These are phyloP conservation scores for Drosophila equinoxialis DNA, from an alignment of 1,140 invertebrate genomes.

Conservation along the genomic window DNA sequence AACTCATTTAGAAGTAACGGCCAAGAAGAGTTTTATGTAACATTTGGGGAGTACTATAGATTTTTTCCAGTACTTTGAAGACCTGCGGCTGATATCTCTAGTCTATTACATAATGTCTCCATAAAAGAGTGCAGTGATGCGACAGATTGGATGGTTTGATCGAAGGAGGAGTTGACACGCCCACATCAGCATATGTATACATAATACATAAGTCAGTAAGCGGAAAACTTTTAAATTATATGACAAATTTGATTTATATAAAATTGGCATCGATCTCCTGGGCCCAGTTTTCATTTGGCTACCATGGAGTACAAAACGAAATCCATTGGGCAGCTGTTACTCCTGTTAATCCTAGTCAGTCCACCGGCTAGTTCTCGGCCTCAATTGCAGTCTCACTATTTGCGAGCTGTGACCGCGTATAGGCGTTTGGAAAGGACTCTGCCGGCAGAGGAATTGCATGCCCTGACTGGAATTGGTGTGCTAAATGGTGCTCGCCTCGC, in stretches of 20 bases:
- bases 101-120: conserved; percentile 30
- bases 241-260: conserved; percentile 40
- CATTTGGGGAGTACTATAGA: no score
- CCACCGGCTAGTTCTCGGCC: conserved; percentile 16
- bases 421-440: conserved; percentile 57
- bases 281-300: conserved; percentile 41
- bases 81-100: not conserved
- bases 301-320: conserved; percentile 10
- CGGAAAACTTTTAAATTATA: conserved; percentile 41
- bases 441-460: conserved; percentile 57
- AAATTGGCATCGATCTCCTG: conserved; percentile 31
- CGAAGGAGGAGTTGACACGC: conserved; percentile 27
- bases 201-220: conserved; percentile 26
- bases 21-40: no score
- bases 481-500: conserved; percentile 69
- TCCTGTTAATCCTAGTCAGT: conserved; percentile 17
- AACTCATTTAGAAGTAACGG: no score
- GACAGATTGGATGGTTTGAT: conserved; percentile 1
- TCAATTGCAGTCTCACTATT: conserved; percentile 63
- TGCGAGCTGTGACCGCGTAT: conserved; percentile 63
- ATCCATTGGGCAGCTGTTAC: conserved; percentile 27
- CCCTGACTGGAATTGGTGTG: conserved; percentile 62
- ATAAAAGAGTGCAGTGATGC: conserved; percentile 34
- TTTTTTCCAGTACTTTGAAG: no score
- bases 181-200: conserved; percentile 23